These are phyloP conservation scores for Nysson spinosus DNA, from an alignment of 2,888 invertebrate species.

Conservation along the genomic window DNA sequence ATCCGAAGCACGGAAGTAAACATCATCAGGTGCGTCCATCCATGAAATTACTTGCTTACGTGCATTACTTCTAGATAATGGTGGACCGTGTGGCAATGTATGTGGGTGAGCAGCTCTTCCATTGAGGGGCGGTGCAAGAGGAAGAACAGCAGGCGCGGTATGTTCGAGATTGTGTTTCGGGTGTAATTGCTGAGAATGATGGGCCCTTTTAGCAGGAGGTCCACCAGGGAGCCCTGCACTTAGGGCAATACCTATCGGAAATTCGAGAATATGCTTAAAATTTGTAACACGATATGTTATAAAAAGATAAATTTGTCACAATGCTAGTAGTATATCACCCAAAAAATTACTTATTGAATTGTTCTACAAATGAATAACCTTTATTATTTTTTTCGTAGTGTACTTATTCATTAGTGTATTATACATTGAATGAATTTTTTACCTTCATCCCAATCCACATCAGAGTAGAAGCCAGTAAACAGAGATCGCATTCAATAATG, in stretches of 20 bases:
- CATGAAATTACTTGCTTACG: slow-evolving; percentile 96
- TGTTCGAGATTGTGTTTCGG: slow-evolving; percentile 71
- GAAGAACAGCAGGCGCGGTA: slow-evolving; percentile 65
- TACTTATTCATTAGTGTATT: slow-evolving; percentile 31
- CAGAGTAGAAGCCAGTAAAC: slow-evolving; percentile 81
- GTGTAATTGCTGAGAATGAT: slow-evolving; percentile 71
- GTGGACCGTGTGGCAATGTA: slow-evolving; percentile 77
- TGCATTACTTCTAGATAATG: slow-evolving; percentile 86
- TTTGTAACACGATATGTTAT: not conserved
- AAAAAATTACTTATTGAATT: too few relatives aligned
- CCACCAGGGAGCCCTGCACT: slow-evolving; percentile 70
- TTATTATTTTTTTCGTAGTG: slow-evolving; percentile 13
- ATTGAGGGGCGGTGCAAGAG: slow-evolving; percentile 72
- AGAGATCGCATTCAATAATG: slow-evolving; percentile 73
- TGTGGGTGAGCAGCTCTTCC: slow-evolving; percentile 73
- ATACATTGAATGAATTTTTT: slow-evolving; percentile 62
- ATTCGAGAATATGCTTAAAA: slow-evolving; percentile 21
- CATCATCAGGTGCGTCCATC: slow-evolving; percentile 99
- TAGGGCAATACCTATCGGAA: slow-evolving; percentile 70
- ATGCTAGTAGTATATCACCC: not conserved
- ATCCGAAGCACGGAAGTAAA: slow-evolving; percentile 95
- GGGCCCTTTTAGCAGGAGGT: slow-evolving; percentile 86
- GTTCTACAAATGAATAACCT: slow-evolving; percentile 4
- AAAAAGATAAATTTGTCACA: slow-evolving; percentile 17
- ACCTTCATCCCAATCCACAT: slow-evolving; percentile 83